Conservation (phyloP, 2,888 invertebrate genomes). For the Ormyrus thymus region DNA sequence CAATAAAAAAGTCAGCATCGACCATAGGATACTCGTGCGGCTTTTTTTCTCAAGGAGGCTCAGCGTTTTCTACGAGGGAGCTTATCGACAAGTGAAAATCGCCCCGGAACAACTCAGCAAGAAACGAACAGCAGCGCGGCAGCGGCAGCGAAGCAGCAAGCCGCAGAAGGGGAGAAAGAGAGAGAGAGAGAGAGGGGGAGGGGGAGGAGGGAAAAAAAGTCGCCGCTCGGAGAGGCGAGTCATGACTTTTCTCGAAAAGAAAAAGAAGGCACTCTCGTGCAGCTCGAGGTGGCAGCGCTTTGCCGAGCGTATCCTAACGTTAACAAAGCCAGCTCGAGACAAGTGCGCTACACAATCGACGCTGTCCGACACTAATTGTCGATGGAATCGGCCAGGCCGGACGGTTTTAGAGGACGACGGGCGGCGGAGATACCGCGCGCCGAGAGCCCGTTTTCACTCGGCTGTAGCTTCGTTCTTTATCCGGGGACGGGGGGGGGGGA, state of each 20-base stretch:
- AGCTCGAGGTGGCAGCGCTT: not conserved
- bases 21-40: no score
- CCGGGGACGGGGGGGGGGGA: no score
- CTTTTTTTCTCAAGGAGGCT: no score
- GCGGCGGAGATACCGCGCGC: no score
- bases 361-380: constrained; percentile 49
- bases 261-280: not conserved
- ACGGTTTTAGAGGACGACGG: constrained; percentile 1
- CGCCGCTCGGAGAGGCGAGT: constrained; percentile 16
- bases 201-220: constrained; percentile 14
- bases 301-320: constrained; percentile 22
- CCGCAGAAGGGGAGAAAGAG: not conserved
- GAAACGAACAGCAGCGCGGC: constrained; percentile 3
- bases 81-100: constrained; percentile 49
- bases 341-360: constrained; percentile 46
- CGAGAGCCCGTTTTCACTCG: no score
- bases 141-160: not conserved
- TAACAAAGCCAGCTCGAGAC: constrained; percentile 44
- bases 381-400: constrained; percentile 36
- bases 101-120: constrained; percentile 29
- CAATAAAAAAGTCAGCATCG: no score
- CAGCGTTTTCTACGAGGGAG: no score
- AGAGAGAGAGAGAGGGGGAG: not conserved
- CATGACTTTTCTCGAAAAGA: constrained; percentile 46
- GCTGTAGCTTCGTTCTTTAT: no score